Conservation (phyloP, 2,888 invertebrate genomes). For the Melinaea menophilus region DNA sequence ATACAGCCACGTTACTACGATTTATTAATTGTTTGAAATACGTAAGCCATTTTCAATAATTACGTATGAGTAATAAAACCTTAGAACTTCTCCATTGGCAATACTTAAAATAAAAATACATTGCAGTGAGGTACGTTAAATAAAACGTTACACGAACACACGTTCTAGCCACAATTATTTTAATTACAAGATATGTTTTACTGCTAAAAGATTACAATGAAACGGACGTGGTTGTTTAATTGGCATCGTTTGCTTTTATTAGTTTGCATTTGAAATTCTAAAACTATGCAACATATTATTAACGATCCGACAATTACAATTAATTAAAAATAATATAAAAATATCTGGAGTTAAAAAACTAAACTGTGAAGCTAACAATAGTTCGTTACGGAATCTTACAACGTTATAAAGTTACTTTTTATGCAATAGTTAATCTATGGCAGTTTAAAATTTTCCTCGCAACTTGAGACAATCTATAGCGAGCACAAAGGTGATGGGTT, state of each 20-base stretch:
- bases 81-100: too few relatives aligned
- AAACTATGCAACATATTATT: not conserved
- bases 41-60: too few relatives aligned
- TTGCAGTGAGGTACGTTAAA: too few relatives aligned
- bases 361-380: not conserved
- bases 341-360: not conserved
- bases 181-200: slow-evolving; percentile 5
- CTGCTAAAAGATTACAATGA: slow-evolving; percentile 4
- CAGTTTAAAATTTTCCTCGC: slow-evolving; percentile 31
- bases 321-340: too few relatives aligned
- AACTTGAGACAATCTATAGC: slow-evolving; percentile 38
- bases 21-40: too few relatives aligned
- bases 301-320: too few relatives aligned
- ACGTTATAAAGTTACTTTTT: not conserved
- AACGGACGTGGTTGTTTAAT: not conserved
- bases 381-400: not conserved
- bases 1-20: too few relatives aligned
- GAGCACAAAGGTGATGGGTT: slow-evolving; percentile 39
- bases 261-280: not conserved
- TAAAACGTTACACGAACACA: not conserved
- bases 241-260: slow-evolving; percentile 2
- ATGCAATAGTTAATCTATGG: slow-evolving; percentile 18
- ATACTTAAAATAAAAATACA: too few relatives aligned
- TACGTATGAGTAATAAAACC: too few relatives aligned
- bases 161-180: slow-evolving; percentile 2